Evolutionary conservation across 1,140 invertebrate species (phyloP), one percentile per base, ranked within the genome.

Genomic region (Bombus soroeensis): DNA sequence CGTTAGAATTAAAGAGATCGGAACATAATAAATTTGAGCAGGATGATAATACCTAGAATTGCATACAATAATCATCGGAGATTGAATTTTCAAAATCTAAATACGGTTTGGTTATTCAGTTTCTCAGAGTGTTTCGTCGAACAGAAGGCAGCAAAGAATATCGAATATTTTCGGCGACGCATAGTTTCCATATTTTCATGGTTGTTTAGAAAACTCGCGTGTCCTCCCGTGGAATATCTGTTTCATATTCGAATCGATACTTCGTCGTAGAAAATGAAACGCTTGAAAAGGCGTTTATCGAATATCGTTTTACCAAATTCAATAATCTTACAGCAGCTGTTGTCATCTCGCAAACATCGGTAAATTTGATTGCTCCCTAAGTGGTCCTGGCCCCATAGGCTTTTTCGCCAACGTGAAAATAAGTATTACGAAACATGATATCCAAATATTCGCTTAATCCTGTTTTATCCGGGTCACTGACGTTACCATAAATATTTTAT

Each of bases 371-470:
- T 43, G 15, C 6, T 34, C 9, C 32, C 10, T 25, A 62, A 62
- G 28, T 64, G 37, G 37, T 37, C 18, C 25, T 1, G 0, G 3
- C 1, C 28, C 39, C 2, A 8, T 12, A 68, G 13, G 22, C 15
- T 59, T 66, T 74, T 57, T 43, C 64, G 37, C 34, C 43, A 39
- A 68, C 6, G 43, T 70, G 74, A 41, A 74, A 74, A 64, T 73
- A 81, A 57, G 41, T 81, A 41, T 73, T 25, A 13, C 34, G 83
- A 74, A 81, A 74, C 43, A 28, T 5, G 34, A 22, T n/a, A 9
- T 41, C 25, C 79, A 82, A 86, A 86, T 86, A 75, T 86, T 86
- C 83, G 72, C 2, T 25, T n/a, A 72, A 71, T 82, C 59, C 10
- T 43, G 34, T 73, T 87, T 62, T 75, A 86, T 86, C 47, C 39